These are phyloP conservation scores for Corynorhinus townsendii DNA, from an alignment of 2,113 vertebrate genomes.

Conservation along the genomic window DNA sequence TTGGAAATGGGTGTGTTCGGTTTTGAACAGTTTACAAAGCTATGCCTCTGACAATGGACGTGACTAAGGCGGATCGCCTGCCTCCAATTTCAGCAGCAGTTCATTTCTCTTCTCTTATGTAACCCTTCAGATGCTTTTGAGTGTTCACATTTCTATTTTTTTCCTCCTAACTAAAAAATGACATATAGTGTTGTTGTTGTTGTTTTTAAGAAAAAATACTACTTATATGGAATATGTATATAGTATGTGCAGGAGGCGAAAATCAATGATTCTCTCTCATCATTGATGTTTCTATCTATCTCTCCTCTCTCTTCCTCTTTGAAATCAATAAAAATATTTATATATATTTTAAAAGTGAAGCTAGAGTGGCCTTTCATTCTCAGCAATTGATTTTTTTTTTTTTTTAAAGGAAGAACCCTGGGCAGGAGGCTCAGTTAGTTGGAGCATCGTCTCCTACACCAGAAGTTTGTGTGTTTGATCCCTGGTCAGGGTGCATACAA, in stretches of 20 bases:
- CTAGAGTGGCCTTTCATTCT: conserved; percentile 6
- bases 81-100: background rate
- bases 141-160: background rate
- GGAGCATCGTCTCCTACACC: too few species aligned
- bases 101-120: conserved; percentile 40
- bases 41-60: background rate
- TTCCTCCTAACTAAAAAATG: conserved; percentile 4
- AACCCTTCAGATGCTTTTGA: conserved; percentile 19
- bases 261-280: too few species aligned
- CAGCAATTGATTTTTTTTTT: background rate
- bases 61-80: background rate
- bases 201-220: background rate
- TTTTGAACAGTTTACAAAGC: background rate
- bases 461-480: too few species aligned
- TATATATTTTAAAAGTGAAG: conserved; percentile 19
- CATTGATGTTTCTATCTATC: too few species aligned
- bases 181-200: background rate
- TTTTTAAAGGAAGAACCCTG: too few species aligned
- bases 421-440: too few species aligned
- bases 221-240: background rate
- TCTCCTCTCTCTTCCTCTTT: too few species aligned
- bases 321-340: background rate
- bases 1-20: background rate
- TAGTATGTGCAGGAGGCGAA: too few species aligned
- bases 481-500: too few species aligned